Evolutionary conservation across 23 tunicate genomes (phyloP), one percentile per base, ranked within the genome.

Genomic region (Styela clava): DNA sequence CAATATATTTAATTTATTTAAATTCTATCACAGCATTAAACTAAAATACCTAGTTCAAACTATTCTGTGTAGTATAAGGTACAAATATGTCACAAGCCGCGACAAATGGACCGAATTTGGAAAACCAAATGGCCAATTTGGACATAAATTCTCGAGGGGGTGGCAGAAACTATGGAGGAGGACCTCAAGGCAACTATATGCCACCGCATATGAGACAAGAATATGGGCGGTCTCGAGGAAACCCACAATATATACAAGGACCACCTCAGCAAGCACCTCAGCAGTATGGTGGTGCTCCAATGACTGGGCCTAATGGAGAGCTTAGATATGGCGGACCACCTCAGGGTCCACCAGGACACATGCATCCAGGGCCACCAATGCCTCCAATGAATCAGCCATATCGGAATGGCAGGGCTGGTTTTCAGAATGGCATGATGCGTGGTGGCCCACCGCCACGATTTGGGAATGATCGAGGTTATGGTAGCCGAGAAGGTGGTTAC

Each of bases 301-400:
- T 93, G 98, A 87, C 92, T 61, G 98, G 93, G 32, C 92, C 93
- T 28, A 93, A 93, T 85, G 98, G 98, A 84, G 98, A 76, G 64
- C 24, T 76, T 16, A 52, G 81, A 44, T 76, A 76, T 52, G 81
- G 81, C 12, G 81, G 81, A 33, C 78, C 78, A n/a, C 81, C 81
- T 22, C 71, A 67, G 31, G 71, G 71, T 16, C 81, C 81, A 76
- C 81, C 81, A 73, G 91, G 91, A 64, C 88, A 79, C 62, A 83
- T 91, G 88, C 97, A 88, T 28, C 84, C 87, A 24, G 97, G 86
- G 32, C 82, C 88, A 30, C 65, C 81, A 5, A 86, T 91, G 91
- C 83, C 91, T 2, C 91, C 90, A 33, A 71, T 35, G 67, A 89
- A 82, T 25, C 88, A 85, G 36, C 88, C 94, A 22, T 73, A 74